Conservation (phyloP, 2,797 vertebrate genomes). For the Alfaro cultratus region DNA sequence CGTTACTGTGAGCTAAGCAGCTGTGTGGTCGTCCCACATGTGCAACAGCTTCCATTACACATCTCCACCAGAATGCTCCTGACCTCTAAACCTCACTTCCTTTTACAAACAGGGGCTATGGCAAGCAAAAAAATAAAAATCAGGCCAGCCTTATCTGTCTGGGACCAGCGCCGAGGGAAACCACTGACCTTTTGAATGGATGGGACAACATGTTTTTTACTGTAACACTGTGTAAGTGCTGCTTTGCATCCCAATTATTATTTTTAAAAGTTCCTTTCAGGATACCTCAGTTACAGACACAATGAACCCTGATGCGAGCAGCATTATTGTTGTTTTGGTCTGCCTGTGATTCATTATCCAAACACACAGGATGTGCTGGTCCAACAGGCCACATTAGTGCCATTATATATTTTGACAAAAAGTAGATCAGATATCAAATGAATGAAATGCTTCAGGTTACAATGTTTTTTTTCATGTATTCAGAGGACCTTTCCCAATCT, state of each 20-base stretch:
- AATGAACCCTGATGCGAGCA: neutral
- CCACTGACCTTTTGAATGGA: conserved; percentile 44
- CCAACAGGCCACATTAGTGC: neutral
- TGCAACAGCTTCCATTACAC: conserved; percentile 52
- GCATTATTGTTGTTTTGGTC: neutral
- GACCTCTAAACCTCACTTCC: conserved; percentile 78
- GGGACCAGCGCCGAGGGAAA: conserved; percentile 51
- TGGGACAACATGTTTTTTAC: conserved; percentile 41
- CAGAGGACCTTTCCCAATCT: neutral
- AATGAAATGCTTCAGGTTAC: neutral
- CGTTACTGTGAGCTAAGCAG: conserved; percentile 28
- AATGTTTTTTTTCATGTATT: neutral
- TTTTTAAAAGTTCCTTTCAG: neutral
- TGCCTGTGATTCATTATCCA: neutral
- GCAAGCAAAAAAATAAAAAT: conserved; percentile 7
- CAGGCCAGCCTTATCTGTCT: conserved; percentile 40
- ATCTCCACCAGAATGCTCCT: conserved; percentile 57
- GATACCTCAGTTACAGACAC: neutral
- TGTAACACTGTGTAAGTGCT: conserved; percentile 3
- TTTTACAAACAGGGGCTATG: conserved; percentile 61
- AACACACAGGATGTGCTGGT: neutral
- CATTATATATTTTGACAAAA: neutral
- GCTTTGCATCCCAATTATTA: neutral
- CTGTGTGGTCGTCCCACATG: conserved; percentile 24
- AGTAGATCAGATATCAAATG: neutral